Conservation (phyloP, 2,113 vertebrate genomes). For the Copsychus sechellarum region DNA sequence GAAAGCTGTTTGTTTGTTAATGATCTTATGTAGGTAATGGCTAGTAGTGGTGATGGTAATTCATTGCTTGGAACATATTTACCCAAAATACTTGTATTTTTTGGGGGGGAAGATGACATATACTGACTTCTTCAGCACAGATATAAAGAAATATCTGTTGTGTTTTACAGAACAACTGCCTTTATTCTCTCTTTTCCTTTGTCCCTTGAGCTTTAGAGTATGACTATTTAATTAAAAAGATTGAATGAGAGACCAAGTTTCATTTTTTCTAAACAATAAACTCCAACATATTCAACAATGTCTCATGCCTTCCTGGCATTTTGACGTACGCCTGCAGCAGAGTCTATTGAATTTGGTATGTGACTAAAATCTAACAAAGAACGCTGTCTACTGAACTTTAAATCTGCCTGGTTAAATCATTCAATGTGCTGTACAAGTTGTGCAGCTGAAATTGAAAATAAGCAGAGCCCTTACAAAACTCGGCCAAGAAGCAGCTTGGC, state of each 20-base stretch:
- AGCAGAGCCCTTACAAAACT: slow-evolving; percentile 29
- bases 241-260: slow-evolving; percentile 58
- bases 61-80: slow-evolving; percentile 1
- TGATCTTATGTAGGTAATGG: slow-evolving; percentile 44
- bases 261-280: slow-evolving; percentile 75
- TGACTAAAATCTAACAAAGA: slow-evolving; percentile 77
- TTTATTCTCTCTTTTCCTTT: slow-evolving; percentile 48
- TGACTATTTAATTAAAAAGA: slow-evolving; percentile 73
- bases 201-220: slow-evolving; percentile 53
- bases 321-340: slow-evolving; percentile 70
- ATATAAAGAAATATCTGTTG: slow-evolving; percentile 50
- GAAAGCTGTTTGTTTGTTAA: slow-evolving; percentile 15
- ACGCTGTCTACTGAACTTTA: slow-evolving; percentile 69
- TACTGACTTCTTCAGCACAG: slow-evolving; percentile 22
- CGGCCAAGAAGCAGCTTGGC: slow-evolving; percentile 1
- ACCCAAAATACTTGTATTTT: not conserved
- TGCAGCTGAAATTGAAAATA: slow-evolving; percentile 67
- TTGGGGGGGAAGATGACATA: slow-evolving; percentile 13
- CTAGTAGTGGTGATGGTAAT: not conserved
- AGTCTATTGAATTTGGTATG: slow-evolving; percentile 72
- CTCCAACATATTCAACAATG: slow-evolving; percentile 62
- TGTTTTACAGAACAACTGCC: slow-evolving; percentile 41
- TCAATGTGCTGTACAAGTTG: slow-evolving; percentile 49
- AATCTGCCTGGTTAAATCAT: slow-evolving; percentile 69
- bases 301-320: slow-evolving; percentile 74